phyloP scores from a whole-genome alignment of 2,888 invertebrate species.

The Alentia gelatinosa region DNA sequence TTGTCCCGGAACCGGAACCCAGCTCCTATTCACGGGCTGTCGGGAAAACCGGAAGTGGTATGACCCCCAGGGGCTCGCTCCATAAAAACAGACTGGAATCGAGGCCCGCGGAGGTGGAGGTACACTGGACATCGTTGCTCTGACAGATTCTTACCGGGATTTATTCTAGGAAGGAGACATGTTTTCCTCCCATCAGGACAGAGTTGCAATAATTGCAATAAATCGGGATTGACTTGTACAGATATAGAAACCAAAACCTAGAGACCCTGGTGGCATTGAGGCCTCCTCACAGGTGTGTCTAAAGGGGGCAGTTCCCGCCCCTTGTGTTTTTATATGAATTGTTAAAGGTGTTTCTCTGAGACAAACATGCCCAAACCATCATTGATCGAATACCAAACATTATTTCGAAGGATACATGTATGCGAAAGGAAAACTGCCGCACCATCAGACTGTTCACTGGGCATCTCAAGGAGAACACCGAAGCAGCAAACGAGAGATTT shows the following conservation, averaged over 20 bases:
- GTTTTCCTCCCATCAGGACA: background rate
- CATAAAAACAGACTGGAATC: too few relatives aligned
- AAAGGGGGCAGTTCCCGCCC: too few relatives aligned
- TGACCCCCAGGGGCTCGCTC: too few relatives aligned
- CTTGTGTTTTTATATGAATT: too few relatives aligned
- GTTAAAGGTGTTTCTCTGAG: too few relatives aligned
- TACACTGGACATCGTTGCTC: too few relatives aligned
- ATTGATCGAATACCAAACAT: background rate
- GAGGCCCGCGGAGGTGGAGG: too few relatives aligned
- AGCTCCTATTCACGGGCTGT: background rate
- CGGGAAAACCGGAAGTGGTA: background rate
- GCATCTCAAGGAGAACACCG: background rate
- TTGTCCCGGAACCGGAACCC: background rate
- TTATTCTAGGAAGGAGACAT: background rate
- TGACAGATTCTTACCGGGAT: too few relatives aligned
- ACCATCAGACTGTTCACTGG: background rate
- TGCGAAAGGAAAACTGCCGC: background rate
- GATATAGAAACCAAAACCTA: background rate
- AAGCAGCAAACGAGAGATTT: background rate
- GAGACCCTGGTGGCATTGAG: background rate
- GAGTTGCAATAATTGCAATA: background rate
- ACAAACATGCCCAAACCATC: too few relatives aligned
- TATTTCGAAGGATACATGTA: background rate
- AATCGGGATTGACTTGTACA: too few relatives aligned
- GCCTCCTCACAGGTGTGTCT: background rate